Evolutionary conservation across 2,113 vertebrate genomes (phyloP), one percentile per base, ranked within the genome.

Genomic region (Sphaerodactylus townsendi): DNA sequence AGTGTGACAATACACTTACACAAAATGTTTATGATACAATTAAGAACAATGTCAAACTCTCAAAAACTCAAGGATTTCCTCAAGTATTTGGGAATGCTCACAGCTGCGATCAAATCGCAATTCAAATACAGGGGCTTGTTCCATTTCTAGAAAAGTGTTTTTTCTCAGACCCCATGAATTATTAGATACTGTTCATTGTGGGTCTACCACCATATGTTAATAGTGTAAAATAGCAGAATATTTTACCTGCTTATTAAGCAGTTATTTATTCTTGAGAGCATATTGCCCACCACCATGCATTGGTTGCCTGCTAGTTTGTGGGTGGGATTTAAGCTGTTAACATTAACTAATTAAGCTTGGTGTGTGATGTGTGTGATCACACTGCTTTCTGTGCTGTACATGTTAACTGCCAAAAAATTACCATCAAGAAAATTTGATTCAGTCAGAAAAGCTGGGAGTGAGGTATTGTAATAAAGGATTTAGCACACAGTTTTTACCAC

Each of bases 401-500:
- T 21, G 14, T 62, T 10, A 35, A 5, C 14, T 53, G 66, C 4
- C 76, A 87, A 70, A 0, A n/a, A 0, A 14, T 82, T 48, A 35
- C 50, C 44, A 46, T 37, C 48, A 50, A 74, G 37, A 46, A 75
- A 7, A 19, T n/a, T 84, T 81, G 2, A 0, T 65, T 85, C 23
- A 79, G 77, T 78, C 84, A 1, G 4, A 77, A 4, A 35, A 73
- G 30, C 11, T 81, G 87, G 25, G 83, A n/a, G 46, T 5, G 23
- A 21, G 83, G 1, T 2, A 2, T 3, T 79, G 41, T 64, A 64
- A 86, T 80, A 46, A 75, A 65, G 41, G 7, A 4, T 5, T 8
- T 13, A 11, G 33, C 28, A n/a, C 15, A 1, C 77, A 33, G 17
- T 79, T 91, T 94, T 89, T 81, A 41, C 21, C 19, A 41, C 13